A percentile compares a stretch with the other conserved stretches of the same genome.
Evolutionary conservation across 2,113 vertebrate genomes (phyloP).

Genomic region (Xiphophorus maculatus): DNA sequence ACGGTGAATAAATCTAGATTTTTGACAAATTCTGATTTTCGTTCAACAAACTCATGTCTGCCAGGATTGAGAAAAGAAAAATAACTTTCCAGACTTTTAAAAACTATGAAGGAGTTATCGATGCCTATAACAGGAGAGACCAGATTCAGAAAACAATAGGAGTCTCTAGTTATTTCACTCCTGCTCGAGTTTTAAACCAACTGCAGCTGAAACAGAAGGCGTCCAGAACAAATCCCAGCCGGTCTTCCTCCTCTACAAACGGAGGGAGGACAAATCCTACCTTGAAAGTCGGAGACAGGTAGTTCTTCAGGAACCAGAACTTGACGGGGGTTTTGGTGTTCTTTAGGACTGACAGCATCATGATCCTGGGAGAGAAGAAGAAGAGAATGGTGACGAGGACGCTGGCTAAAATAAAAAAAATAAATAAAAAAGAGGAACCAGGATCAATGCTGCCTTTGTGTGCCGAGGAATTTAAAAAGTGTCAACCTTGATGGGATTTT

Average conservation of each 20-base stretch:
- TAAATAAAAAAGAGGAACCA: background rate
- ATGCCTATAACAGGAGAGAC: no score
- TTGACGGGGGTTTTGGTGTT: constrained; percentile 96
- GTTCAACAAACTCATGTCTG: background rate
- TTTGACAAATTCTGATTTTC: background rate
- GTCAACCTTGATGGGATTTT: background rate
- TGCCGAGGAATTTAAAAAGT: background rate
- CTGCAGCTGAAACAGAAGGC: no score
- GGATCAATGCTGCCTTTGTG: constrained; percentile 1
- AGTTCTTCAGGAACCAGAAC: constrained; percentile 99
- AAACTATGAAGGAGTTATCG: no score
- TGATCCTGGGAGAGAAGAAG: constrained; percentile 84
- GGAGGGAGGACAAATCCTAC: constrained; percentile 69
- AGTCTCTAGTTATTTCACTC: no score
- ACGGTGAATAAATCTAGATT: no score
- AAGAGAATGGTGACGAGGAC: background rate
- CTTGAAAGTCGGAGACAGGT: constrained; percentile 97
- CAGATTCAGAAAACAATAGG: no score
- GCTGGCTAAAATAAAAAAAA: background rate
- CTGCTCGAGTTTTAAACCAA: no score
- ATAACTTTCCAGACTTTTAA: no score
- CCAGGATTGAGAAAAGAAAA: no score
- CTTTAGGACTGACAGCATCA: constrained; percentile 98
- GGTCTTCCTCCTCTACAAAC: background rate
- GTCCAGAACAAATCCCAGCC: background rate